These are phyloP conservation scores for Uloborus diversus DNA, from an alignment of 1,140 invertebrate species.

Conservation along the genomic window DNA sequence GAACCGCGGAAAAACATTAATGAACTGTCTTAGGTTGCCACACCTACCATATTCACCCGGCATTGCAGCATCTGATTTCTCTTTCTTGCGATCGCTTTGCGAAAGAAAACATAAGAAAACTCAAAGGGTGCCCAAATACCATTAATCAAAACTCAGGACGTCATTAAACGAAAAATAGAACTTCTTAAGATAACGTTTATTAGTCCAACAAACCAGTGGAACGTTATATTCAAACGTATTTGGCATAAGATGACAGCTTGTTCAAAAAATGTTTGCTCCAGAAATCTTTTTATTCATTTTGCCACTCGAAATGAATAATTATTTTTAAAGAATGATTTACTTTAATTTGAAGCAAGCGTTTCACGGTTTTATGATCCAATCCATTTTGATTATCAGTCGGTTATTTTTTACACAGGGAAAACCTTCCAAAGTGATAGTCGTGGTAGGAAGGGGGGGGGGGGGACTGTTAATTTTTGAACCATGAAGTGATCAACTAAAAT, in stretches of 20 bases:
- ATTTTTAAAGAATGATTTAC: background rate
- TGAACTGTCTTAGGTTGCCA: background rate
- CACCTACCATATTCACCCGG: too few relatives aligned
- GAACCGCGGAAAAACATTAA: background rate
- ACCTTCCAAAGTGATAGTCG: background rate
- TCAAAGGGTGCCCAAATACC: background rate
- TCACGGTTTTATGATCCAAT: background rate
- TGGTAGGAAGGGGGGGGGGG: too few relatives aligned
- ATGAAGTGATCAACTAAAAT: too few relatives aligned
- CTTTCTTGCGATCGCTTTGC: too few relatives aligned
- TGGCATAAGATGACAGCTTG: background rate
- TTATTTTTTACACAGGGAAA: background rate
- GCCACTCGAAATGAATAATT: too few relatives aligned
- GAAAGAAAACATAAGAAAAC: background rate
- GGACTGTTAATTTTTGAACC: too few relatives aligned
- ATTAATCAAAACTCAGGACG: background rate
- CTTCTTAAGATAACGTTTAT: background rate
- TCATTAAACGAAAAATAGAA: background rate
- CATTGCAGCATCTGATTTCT: too few relatives aligned
- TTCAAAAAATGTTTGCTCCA: background rate
- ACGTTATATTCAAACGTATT: background rate
- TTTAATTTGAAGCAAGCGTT: background rate
- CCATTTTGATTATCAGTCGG: background rate
- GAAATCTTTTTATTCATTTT: background rate
- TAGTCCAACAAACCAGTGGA: background rate